Conservation (phyloP, 2,888 invertebrate species). For the Tiphia femorata region DNA sequence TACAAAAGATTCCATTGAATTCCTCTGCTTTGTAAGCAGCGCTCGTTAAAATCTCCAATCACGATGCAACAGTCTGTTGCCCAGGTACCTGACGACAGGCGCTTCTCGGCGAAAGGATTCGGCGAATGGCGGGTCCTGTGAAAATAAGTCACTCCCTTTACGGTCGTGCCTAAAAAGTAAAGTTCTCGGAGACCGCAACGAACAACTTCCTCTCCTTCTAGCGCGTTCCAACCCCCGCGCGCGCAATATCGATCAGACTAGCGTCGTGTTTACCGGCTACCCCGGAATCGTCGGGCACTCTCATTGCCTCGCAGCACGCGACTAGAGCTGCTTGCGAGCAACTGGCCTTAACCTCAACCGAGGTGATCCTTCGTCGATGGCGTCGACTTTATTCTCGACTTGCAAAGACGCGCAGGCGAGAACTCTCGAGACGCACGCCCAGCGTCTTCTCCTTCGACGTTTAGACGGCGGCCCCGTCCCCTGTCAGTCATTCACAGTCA, state of each 20-base stretch:
- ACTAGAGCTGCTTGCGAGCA: no score
- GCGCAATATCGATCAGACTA: conserved; percentile 8
- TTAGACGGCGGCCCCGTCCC: neutral
- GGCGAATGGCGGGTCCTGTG: no score
- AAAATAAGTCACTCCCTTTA: no score
- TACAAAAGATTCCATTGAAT: no score
- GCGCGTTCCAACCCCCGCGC: neutral
- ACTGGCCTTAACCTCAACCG: conserved; percentile 34
- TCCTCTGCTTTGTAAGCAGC: no score
- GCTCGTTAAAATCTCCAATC: no score
- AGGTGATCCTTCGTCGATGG: neutral
- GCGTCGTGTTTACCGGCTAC: conserved; percentile 4
- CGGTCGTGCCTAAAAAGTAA: no score
- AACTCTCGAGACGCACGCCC: neutral
- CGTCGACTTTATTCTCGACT: conserved; percentile 11
- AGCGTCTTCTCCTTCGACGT: neutral
- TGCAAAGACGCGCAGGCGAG: neutral
- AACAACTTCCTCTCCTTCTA: neutral
- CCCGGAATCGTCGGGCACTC: neutral
- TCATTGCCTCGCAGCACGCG: conserved; percentile 28
- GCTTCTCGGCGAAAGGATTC: no score
- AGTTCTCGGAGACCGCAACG: no score
- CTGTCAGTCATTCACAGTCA: neutral
- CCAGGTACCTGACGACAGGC: no score
- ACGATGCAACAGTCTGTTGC: no score